Evolutionary conservation across 2,797 vertebrate genomes (phyloP), one percentile per base, ranked within the genome.

Genomic region (Hoplostethus mediterraneus): DNA sequence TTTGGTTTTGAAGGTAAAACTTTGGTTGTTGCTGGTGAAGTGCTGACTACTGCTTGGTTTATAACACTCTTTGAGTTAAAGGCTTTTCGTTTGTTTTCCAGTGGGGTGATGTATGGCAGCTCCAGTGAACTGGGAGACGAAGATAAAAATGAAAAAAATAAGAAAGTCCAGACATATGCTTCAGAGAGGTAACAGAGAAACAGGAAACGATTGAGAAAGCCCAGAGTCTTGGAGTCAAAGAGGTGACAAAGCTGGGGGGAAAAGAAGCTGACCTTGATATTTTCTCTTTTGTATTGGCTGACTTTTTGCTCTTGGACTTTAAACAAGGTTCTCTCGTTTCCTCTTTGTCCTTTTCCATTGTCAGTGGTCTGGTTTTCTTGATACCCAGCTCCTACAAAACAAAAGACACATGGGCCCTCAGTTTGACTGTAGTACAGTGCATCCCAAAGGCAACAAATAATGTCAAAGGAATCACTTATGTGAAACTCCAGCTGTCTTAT

Each of bases 1-100:
- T 94, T 94, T 42, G 59, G 73, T 56, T 63, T 75, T 11, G 59
- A 61, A 25, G 73, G 66, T 51, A 63, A 14, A 4, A 54, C 60
- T 45, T 67, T 76, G 47, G 40, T 40, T 17, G 30, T 89, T 92
- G 87, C 93, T 93, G 78, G 91, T 95, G 82, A 91, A 86, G 63
- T 89, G 63, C 76, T 92, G 0, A 82, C 81, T 80, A 94, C 42
- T 40, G 92, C 42, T 25, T 62, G 67, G 17, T 93, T 93, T 40
- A 93, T 73, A 49, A 93, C 64, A 70, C 92, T 92, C 89, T 95
- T 96, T 70, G 94, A 84, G 67, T 92, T 87, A 82, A 95, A 95
- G 79, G 80, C 93, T 90, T 94, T 95, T 36, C 94, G 91, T 53
- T 93, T 96, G 86, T 89, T 95, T 92, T 96, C 95, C 90, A 95